Evolutionary conservation across 1,140 invertebrate genomes (phyloP).

Genomic region (Eulimnadia texana): DNA sequence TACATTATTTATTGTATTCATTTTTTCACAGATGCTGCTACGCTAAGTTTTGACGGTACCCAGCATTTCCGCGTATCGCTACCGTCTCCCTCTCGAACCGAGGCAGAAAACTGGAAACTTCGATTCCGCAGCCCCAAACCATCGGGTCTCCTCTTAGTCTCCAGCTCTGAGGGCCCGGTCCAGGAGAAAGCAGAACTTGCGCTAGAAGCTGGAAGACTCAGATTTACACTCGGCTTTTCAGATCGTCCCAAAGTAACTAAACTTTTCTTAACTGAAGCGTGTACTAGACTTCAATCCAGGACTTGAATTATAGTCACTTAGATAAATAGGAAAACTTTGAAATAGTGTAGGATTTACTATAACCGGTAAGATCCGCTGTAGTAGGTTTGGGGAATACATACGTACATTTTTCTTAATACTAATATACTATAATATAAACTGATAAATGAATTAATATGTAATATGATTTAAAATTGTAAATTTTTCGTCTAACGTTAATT

Average conservation of each 20-base stretch:
- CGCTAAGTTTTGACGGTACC: constrained; percentile 71
- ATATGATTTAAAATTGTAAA: no score
- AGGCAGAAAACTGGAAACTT: constrained; percentile 80
- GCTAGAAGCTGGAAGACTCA: constrained; percentile 60
- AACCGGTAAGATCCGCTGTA: no score
- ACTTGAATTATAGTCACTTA: no score
- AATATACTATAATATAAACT: no score
- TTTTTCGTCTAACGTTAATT: constrained; percentile 8
- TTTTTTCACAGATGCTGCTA: constrained; percentile 55
- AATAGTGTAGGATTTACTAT: no score
- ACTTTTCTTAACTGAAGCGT: background rate
- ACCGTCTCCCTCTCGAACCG: constrained; percentile 63
- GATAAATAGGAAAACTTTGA: no score
- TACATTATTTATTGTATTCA: constrained; percentile 8
- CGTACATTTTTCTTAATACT: no score
- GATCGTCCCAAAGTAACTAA: constrained; percentile 65
- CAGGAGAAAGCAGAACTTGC: constrained; percentile 67
- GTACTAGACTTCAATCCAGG: no score
- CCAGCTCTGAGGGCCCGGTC: constrained; percentile 57
- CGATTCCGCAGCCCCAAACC: constrained; percentile 71
- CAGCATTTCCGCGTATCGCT: constrained; percentile 68
- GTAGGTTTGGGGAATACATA: no score
- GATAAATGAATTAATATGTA: no score
- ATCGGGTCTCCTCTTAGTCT: constrained; percentile 46
- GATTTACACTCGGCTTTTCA: constrained; percentile 64